A percentile compares a stretch with the other conserved stretches of the same genome.
These are phyloP conservation scores for Actinostola sp. DNA, from an alignment of 92 coral and sea anemone species.

Conservation along the genomic window DNA sequence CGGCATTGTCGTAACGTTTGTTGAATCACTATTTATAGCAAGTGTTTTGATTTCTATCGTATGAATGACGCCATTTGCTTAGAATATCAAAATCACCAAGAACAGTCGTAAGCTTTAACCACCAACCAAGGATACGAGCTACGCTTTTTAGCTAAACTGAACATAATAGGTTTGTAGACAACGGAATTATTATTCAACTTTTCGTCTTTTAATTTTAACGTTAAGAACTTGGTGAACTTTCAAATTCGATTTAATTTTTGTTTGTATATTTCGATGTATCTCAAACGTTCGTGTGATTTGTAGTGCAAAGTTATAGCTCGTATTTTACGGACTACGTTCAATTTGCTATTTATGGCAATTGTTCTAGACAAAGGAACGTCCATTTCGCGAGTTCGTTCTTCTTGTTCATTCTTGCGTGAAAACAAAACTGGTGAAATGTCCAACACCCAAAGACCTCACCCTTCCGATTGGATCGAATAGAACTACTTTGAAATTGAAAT, in stretches of 20 bases:
- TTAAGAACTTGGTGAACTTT: too few relatives aligned
- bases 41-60: constrained; percentile 24
- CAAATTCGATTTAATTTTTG: too few relatives aligned
- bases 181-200: too few relatives aligned
- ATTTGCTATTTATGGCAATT: constrained; percentile 5
- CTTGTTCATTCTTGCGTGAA: constrained; percentile 35
- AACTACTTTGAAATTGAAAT: too few relatives aligned
- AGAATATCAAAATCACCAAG: constrained; percentile 6
- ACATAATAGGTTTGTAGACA: background rate
- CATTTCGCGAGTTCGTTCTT: constrained; percentile 5
- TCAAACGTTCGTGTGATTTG: too few relatives aligned
- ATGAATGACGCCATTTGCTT: constrained; percentile 27
- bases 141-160: background rate
- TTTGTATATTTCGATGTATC: too few relatives aligned
- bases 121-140: background rate
- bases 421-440: background rate
- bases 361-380: constrained; percentile 16
- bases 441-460: constrained; percentile 6
- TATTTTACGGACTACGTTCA: background rate
- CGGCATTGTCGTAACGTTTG: background rate
- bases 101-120: background rate
- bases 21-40: constrained; percentile 20
- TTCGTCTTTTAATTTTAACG: too few relatives aligned
- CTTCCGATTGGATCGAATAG: too few relatives aligned
- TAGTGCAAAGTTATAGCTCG: too few relatives aligned